phyloP scores from a whole-genome alignment of 2,797 vertebrate species.

The Crotalus adamanteus region DNA sequence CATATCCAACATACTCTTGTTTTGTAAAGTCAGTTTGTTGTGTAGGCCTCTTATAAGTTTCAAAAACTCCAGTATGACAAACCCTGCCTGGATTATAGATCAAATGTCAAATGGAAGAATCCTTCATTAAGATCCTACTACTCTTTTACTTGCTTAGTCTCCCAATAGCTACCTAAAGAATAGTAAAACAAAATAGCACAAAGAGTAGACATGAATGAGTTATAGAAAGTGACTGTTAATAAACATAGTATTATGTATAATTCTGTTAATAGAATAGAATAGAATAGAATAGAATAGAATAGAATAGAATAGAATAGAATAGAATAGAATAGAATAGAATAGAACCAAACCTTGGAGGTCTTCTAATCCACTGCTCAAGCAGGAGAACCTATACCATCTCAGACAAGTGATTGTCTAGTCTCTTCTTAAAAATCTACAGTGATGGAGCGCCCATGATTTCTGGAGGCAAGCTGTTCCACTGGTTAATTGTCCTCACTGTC shows the following conservation, averaged over 20 bases:
- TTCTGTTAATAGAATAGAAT: no score
- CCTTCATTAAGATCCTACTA: background rate
- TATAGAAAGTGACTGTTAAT: background rate
- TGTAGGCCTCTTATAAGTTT: background rate
- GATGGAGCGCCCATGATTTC: no score
- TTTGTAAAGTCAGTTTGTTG: background rate
- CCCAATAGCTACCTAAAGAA: background rate
- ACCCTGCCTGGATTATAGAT: background rate
- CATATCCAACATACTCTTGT: background rate
- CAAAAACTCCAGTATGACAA: background rate
- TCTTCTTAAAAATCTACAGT: no score
- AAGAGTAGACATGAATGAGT: background rate
- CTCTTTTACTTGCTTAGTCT: background rate
- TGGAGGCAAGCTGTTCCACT: no score
- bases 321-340: no score
- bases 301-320: no score
- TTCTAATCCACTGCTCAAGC: no score
- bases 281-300: no score
- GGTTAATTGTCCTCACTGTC: no score
- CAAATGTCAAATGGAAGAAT: background rate
- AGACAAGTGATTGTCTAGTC: no score
- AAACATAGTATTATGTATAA: background rate
- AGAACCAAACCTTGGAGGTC: no score
- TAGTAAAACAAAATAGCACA: background rate
- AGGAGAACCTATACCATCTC: no score